phyloP scores from a whole-genome alignment of 2,113 vertebrate genomes.

The Heptranchias perlo region DNA sequence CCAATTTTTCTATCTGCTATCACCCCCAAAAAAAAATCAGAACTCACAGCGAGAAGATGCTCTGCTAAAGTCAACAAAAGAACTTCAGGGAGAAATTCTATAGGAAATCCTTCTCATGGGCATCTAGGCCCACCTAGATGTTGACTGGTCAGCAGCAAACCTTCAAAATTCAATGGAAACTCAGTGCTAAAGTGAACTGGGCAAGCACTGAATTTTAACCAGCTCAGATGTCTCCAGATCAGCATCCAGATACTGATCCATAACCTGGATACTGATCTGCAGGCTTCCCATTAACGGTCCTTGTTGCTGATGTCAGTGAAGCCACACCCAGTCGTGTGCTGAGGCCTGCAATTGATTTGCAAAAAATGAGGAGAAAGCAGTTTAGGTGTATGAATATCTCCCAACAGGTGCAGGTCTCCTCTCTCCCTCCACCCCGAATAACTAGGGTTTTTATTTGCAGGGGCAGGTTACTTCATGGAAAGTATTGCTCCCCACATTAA shows the following conservation, averaged over 20 bases:
- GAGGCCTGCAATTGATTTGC: background rate
- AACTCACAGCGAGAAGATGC: background rate
- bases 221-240: background rate
- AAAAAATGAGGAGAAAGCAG: background rate
- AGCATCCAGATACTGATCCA: background rate
- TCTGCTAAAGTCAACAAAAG: background rate
- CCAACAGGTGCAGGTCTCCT: background rate
- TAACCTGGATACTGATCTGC: background rate
- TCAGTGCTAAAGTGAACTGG: no score
- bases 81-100: background rate
- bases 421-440: no score
- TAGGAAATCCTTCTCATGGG: background rate
- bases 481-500: background rate
- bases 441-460: background rate
- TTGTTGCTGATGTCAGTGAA: background rate
- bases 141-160: background rate
- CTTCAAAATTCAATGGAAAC: background rate
- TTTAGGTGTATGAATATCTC: background rate
- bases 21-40: background rate
- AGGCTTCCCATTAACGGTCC: background rate
- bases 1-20: background rate
- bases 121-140: background rate
- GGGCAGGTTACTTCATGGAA: background rate
- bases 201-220: background rate
- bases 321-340: background rate